Base-by-base conservation (phyloP, 2,888 invertebrate species). In the Dione vanillae region DNA sequence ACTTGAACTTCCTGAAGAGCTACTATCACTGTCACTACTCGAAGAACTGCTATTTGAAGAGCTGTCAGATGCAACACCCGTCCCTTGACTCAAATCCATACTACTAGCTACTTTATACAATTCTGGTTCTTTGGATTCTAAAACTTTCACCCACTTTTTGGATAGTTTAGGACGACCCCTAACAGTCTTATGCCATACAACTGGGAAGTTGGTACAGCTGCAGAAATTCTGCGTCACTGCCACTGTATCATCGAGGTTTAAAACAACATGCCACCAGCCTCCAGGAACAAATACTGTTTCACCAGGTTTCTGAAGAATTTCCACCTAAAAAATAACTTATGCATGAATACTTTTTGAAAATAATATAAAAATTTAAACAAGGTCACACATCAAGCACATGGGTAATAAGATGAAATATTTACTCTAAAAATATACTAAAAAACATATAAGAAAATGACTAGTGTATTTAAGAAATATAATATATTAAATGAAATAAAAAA, bases 211-310 rank as follows among this genome's bases (percentile, higher is more conserved):
- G 0, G 98, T 98, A 74, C 96, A 95, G 78, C 99, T 98, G 85
- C 97, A 97, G 87, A 99, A 99, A 91, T 99, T 99, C 86, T 99
- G 99, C 0, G 99, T 99, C 16, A 99, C 97, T 12, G 99, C 99
- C 59, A 99, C 96, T 0, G 99, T 99, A 75, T 97, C 96, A 82
- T 99, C 99, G 74, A 99, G 92, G 90, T 99, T 99, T 41, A 99
- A 94, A 14, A 99, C 99, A 20, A 99, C 99, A 87, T 99, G 99
- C 99, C 99, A 99, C 99, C 99, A 99, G 11, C 99, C 99, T 19
- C 98, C 98, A 11, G 99, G 99, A 68, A 99, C 98, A 92, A 99
- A 99, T 41, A 99, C 98, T 5, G 99, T 99, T 87, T 99, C 99
- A 20, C 99, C 99, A 14, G 99, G 98, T 79, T 96, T 95, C 87